Conservation (phyloP, 2,888 invertebrate species). For the Troides helena region DNA sequence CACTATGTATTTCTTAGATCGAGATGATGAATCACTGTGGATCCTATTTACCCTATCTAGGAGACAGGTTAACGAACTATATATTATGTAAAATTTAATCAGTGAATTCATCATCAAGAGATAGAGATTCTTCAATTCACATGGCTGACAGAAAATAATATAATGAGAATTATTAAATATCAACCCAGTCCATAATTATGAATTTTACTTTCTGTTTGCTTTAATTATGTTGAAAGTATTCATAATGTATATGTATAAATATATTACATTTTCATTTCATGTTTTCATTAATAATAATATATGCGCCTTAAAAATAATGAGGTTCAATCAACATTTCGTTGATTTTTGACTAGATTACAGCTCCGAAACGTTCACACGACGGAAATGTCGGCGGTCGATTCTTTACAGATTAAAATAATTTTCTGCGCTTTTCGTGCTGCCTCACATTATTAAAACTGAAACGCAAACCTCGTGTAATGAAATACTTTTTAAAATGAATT, state of each 20-base stretch:
- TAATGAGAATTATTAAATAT: too few relatives aligned
- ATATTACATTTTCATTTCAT: background rate
- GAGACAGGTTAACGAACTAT: too few relatives aligned
- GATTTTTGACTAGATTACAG: background rate
- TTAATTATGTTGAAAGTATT: too few relatives aligned
- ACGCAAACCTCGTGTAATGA: slow-evolving; percentile 9
- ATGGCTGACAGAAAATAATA: too few relatives aligned
- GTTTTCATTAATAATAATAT: background rate
- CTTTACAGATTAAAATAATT: background rate
- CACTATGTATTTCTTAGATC: too few relatives aligned
- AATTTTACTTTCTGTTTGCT: too few relatives aligned
- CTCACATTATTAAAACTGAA: slow-evolving; percentile 17
- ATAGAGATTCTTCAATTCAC: too few relatives aligned
- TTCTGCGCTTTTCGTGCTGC: slow-evolving; percentile 11
- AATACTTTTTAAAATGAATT: slow-evolving; percentile 16
- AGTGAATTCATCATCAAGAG: too few relatives aligned
- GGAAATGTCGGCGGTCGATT: background rate
- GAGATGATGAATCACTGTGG: too few relatives aligned
- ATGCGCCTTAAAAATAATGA: background rate
- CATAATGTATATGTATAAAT: background rate
- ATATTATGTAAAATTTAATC: too few relatives aligned
- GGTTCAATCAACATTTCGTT: background rate
- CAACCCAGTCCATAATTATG: too few relatives aligned
- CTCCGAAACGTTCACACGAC: background rate
- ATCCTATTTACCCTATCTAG: too few relatives aligned